Base-by-base conservation (phyloP, 37 sponge, comb jelly and placozoan genomes). In the Ianthella basta region DNA sequence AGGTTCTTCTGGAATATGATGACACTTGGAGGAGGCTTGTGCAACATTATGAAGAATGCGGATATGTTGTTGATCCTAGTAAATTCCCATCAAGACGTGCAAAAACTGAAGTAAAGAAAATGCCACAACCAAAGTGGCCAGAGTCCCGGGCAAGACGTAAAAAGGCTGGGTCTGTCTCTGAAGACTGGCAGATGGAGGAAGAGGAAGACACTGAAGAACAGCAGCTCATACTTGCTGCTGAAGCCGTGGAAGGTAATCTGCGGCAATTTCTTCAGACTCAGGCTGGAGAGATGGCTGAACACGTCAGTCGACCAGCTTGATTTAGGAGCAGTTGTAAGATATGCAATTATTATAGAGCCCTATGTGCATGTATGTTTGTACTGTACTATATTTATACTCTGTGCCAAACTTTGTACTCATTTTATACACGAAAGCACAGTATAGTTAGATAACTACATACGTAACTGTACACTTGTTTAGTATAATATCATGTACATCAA, bases 11-110 rank as follows among this genome's bases (percentile, higher is more conserved):
- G 55, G 44, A 53, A 55, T 89, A 89, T 80, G 90, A 92, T 81
- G 73, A 72, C 5, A 87, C 87, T 10, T 92, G 93, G 93, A 80
- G 59, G 54, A 56, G 21, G 6, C 84, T 92, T 4, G 59, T 92
- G 0, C 35, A 79, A 20, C 81, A 84, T 53, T 92, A 89, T 80
- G 80, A 88, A 32, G 61, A 83, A 25, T 79, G 55, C 13, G 30
- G 39, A 0, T 89, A 84, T 73, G 57, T 84, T 39, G 72, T 87
- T 0, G 61, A 72, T 53, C 82, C 59, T 34, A 68, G 44, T 25
- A 21, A 55, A 15, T 85, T 89, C 35, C 89, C 89, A 18, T 56
- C 82, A 50, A 56, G 36, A n/a, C 10, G 34, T 30, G 33, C 34
- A 16, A 69, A n/a, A 16, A 30, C 29, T 18, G 35, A 12, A 30